Base-by-base conservation (phyloP, 1,140 invertebrate genomes). In the Drosophila lowei region DNA sequence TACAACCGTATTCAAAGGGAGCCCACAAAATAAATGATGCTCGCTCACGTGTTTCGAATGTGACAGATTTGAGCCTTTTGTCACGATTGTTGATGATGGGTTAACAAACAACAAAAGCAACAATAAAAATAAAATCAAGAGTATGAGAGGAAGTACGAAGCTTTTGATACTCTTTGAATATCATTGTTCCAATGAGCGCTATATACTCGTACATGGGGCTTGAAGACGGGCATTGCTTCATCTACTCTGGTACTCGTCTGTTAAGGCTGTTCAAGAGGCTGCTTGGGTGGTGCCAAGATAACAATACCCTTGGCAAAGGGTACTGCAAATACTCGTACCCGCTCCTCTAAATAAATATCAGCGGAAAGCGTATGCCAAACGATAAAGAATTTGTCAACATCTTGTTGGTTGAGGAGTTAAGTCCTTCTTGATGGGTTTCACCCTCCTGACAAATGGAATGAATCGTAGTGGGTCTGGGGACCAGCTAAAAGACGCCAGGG, bases 1-100 rank as follows among this genome's bases (percentile, higher is more conserved):
- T 83, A 67, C 61, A 67, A 66, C 43, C 78, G 63, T 64, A 72
- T 79, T 76, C 57, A 44, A 65, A 34, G 70, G 55, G 49, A 68
- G 72, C 65, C 77, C 72, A 64, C 83, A 86, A 88, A 75, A 85
- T 86, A 85, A 85, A 85, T 85, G 78, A 85, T 86, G 81, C 64
- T 59, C 56, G 60, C 64, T 85, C 81, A 85, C 81, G 81, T 85
- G 81, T 85, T 85, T 71, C 76, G 81, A 85, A 85, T 85, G 81
- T 85, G 81, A 85, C 81, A 85, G 81, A 85, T 85, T 85, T 85
- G 78, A 85, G 81, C 81, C 81, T 71, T 85, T 86, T 85, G 81
- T 85, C 81, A 85, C 80, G 81, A 86, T 81, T 85, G 74, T 80
- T 73, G 80, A 80, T 85, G 81, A 85, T 85, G 81, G 84, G 81